Evolutionary conservation across 2,797 vertebrate genomes (phyloP).

Genomic region (Phalanger gymnotis): DNA sequence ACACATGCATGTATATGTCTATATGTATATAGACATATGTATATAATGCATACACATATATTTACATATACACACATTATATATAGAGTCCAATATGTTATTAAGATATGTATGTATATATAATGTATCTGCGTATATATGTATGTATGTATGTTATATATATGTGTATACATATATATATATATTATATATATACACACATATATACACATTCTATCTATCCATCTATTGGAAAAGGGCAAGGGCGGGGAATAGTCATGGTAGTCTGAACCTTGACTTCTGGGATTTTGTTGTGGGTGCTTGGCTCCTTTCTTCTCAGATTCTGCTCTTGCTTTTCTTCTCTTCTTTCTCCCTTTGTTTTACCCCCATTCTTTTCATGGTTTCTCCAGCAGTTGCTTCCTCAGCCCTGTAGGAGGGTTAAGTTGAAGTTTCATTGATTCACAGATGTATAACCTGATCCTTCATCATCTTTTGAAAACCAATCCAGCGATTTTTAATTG

Average conservation of each 20-base stretch:
- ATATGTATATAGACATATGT: too few species aligned
- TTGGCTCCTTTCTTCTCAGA: slow-evolving; percentile 29
- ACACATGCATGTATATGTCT: not conserved
- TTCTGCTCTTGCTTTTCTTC: slow-evolving; percentile 23
- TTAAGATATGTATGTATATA: not conserved
- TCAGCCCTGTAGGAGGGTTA: not conserved
- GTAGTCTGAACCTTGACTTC: slow-evolving; percentile 54
- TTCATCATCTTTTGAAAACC: not conserved
- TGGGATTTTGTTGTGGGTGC: slow-evolving; percentile 16
- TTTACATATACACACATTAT: too few species aligned
- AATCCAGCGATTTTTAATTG: not conserved
- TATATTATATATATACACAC: too few species aligned
- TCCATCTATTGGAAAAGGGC: slow-evolving; percentile 3
- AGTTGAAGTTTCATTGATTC: not conserved
- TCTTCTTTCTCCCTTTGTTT: not conserved
- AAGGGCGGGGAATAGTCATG: not conserved
- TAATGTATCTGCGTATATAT: too few species aligned
- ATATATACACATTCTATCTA: not conserved
- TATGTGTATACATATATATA: too few species aligned
- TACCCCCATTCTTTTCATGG: slow-evolving; percentile 1
- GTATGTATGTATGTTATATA: too few species aligned
- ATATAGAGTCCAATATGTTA: not conserved
- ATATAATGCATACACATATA: not conserved
- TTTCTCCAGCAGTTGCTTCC: slow-evolving; percentile 53
- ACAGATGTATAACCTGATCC: not conserved